Percentiles rank a stretch among this genome's conserved stretches.
Conservation (phyloP, 2,113 vertebrate species). For the Gavialis gangeticus region DNA sequence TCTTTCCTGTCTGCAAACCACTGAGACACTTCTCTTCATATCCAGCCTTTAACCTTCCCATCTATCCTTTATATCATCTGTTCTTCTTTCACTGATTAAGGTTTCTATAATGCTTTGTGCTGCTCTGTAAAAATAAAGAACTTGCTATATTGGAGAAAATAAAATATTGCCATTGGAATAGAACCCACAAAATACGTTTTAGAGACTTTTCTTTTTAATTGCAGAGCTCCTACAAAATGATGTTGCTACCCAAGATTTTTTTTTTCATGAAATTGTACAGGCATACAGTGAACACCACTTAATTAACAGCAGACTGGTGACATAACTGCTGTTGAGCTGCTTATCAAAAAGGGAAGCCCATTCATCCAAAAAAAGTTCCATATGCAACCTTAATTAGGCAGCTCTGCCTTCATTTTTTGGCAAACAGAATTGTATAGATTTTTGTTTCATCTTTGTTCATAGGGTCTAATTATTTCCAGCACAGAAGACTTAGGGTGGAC, state of each 20-base stretch:
- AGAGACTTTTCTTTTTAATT: slow-evolving; percentile 40
- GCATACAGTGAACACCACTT: slow-evolving; percentile 66
- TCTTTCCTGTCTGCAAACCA: background rate
- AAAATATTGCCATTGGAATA: background rate
- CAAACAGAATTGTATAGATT: slow-evolving; percentile 61
- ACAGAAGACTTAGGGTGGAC: slow-evolving; percentile 48
- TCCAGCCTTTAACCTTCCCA: background rate
- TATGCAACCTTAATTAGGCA: slow-evolving; percentile 79
- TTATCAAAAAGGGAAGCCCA: slow-evolving; percentile 72
- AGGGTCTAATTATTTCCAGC: slow-evolving; percentile 73
- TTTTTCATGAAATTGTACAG: slow-evolving; percentile 48
- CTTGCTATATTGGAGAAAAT: background rate
- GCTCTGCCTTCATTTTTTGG: slow-evolving; percentile 67
- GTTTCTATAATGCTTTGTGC: background rate
- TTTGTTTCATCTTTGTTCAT: slow-evolving; percentile 73
- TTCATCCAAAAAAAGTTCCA: slow-evolving; percentile 75
- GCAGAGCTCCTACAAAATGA: slow-evolving; percentile 43
- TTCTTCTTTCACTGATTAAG: background rate
- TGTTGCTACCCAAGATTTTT: slow-evolving; percentile 2
- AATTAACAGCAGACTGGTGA: slow-evolving; percentile 75
- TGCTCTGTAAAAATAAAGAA: background rate
- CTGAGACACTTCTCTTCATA: background rate
- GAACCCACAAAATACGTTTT: slow-evolving; percentile 21
- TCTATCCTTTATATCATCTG: background rate
- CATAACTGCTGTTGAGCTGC: slow-evolving; percentile 52